Evolutionary conservation across 2,797 vertebrate species (phyloP).

Genomic region (Cetoscarus ocellatus): DNA sequence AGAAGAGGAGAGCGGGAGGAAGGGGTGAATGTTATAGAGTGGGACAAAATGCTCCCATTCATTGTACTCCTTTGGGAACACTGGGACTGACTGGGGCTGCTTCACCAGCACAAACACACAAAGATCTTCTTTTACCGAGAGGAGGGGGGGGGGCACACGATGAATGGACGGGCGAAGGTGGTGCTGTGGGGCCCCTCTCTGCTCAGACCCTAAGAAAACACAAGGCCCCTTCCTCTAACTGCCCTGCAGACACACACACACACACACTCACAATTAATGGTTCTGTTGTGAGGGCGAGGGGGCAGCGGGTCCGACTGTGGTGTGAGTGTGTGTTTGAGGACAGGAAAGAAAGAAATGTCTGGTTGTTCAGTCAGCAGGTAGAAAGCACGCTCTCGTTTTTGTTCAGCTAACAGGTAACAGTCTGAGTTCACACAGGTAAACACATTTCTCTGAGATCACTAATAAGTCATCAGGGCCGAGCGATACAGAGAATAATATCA

Average conservation of each 20-base stretch:
- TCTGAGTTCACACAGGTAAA: not conserved
- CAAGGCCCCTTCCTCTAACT: slow-evolving; percentile 89
- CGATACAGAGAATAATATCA: no score
- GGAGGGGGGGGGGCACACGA: slow-evolving; percentile 76
- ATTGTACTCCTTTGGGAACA: slow-evolving; percentile 96
- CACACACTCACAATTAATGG: slow-evolving; percentile 73
- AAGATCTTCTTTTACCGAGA: slow-evolving; percentile 89
- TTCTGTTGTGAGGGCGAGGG: slow-evolving; percentile 62
- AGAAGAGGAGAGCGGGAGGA: not conserved
- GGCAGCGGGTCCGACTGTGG: slow-evolving; percentile 39
- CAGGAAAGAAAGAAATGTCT: slow-evolving; percentile 19
- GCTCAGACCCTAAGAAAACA: slow-evolving; percentile 95
- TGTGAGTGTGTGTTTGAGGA: slow-evolving; percentile 29
- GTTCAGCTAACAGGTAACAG: not conserved
- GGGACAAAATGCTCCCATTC: slow-evolving; percentile 94
- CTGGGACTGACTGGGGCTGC: slow-evolving; percentile 84
- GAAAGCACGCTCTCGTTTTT: not conserved
- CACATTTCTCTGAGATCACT: no score
- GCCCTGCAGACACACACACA: slow-evolving; percentile 63
- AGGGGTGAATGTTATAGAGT: slow-evolving; percentile 45
- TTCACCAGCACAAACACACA: slow-evolving; percentile 92
- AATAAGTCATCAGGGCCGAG: no score
- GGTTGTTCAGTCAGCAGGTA: slow-evolving; percentile 32
- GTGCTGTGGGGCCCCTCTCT: slow-evolving; percentile 64
- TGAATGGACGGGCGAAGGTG: slow-evolving; percentile 89